Percentiles rank a stretch among this genome's conserved stretches.
Evolutionary conservation across 1,140 invertebrate species (phyloP).

Genomic region (Dysdera silvatica): DNA sequence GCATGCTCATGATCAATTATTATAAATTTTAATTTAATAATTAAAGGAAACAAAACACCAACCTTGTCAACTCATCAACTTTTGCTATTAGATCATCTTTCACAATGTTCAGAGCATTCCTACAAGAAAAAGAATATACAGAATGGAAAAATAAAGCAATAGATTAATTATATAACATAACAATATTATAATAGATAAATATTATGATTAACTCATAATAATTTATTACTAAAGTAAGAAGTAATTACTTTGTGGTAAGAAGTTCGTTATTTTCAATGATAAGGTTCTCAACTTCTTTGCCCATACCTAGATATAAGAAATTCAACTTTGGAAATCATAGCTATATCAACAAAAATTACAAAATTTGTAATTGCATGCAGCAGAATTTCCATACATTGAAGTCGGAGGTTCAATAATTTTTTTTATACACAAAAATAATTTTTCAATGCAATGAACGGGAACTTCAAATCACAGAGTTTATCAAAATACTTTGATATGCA

Average conservation of each 20-base stretch:
- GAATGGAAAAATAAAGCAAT: background rate
- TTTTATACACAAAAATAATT: no score
- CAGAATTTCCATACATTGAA: no score
- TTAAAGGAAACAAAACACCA: no score
- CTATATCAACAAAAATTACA: no score
- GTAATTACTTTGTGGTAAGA: constrained; percentile 72
- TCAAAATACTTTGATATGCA: no score
- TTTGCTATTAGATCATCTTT: constrained; percentile 99
- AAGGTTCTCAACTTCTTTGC: constrained; percentile 97
- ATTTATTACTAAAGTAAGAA: background rate
- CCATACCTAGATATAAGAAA: constrained; percentile 72
- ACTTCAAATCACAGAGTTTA: no score
- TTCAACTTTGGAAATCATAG: no score
- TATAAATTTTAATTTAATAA: no score
- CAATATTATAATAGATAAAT: background rate
- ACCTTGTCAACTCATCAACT: constrained; percentile 92
- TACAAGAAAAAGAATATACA: constrained; percentile 40
- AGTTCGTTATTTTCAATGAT: constrained; percentile 99
- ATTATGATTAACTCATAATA: background rate
- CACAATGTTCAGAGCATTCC: constrained; percentile 97
- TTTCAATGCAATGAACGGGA: no score
- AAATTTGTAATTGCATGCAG: no score
- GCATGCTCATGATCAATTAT: no score
- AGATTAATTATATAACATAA: background rate
- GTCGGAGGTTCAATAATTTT: no score